A percentile compares a stretch with the other conserved stretches of the same genome.
phyloP scores from a whole-genome alignment of 1,140 invertebrate genomes.

The Cydia splendana region DNA sequence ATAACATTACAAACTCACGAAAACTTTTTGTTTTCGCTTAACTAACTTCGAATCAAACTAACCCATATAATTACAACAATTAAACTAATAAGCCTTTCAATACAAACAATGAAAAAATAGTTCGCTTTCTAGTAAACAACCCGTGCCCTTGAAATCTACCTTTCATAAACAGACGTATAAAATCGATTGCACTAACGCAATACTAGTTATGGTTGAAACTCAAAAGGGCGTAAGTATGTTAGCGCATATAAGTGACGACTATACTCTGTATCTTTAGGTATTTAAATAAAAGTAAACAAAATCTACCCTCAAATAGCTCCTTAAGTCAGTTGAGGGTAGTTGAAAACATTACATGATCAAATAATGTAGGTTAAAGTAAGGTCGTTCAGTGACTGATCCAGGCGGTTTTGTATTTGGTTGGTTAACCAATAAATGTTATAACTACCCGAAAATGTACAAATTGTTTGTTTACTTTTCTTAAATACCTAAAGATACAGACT shows the following conservation, averaged over 20 bases:
- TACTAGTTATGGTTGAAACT: background rate
- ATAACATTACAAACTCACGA: background rate
- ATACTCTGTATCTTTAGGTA: no score
- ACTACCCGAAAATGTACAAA: no score
- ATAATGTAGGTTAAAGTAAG: no score
- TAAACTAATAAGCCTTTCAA: background rate
- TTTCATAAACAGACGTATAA: background rate
- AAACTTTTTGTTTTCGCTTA: background rate
- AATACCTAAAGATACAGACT: no score
- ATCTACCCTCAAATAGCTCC: no score
- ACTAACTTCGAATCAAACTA: background rate
- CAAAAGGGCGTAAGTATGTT: background rate
- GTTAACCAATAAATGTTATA: no score
- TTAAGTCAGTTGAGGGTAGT: no score
- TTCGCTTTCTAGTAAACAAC: constrained; percentile 6
- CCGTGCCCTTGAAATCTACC: background rate
- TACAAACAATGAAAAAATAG: background rate
- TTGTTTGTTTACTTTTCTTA: no score
- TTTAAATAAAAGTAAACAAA: no score
- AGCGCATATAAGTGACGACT: background rate
- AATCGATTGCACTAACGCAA: constrained; percentile 9
- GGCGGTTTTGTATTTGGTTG: no score
- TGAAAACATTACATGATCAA: no score
- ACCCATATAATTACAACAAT: constrained; percentile 13
- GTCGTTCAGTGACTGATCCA: no score